phyloP scores from a whole-genome alignment of 2,113 vertebrate species.

The Vireo altiloquus region DNA sequence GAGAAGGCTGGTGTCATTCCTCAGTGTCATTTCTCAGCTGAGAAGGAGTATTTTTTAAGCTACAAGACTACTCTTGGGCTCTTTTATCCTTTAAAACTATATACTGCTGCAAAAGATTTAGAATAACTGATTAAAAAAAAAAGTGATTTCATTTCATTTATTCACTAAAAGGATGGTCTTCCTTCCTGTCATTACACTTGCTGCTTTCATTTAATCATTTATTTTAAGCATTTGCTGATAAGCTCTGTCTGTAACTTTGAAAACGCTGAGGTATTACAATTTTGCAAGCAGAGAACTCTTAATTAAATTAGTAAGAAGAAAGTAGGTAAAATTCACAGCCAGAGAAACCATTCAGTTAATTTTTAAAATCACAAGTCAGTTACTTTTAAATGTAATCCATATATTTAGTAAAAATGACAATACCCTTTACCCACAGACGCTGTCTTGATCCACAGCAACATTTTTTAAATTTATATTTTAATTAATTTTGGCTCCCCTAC shows the following conservation, averaged over 20 bases:
- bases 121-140: neutral
- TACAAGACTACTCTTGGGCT: neutral
- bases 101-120: neutral
- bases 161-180: neutral
- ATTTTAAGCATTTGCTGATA: neutral
- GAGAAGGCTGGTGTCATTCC: neutral
- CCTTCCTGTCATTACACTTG: neutral
- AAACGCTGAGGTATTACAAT: neutral
- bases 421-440: neutral
- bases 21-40: neutral
- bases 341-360: neutral
- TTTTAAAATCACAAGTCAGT: neutral
- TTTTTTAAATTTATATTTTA: neutral
- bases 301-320: neutral
- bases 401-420: neutral
- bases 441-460: neutral
- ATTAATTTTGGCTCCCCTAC: neutral
- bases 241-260: neutral
- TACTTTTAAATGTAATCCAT: neutral
- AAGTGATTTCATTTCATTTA: neutral
- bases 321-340: neutral
- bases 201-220: neutral
- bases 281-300: neutral
- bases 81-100: neutral
- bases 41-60: neutral